Percentiles rank a stretch among this genome's conserved stretches.
phyloP scores from a whole-genome alignment of 2,888 invertebrate genomes.

The Chymomyza procnemis region DNA sequence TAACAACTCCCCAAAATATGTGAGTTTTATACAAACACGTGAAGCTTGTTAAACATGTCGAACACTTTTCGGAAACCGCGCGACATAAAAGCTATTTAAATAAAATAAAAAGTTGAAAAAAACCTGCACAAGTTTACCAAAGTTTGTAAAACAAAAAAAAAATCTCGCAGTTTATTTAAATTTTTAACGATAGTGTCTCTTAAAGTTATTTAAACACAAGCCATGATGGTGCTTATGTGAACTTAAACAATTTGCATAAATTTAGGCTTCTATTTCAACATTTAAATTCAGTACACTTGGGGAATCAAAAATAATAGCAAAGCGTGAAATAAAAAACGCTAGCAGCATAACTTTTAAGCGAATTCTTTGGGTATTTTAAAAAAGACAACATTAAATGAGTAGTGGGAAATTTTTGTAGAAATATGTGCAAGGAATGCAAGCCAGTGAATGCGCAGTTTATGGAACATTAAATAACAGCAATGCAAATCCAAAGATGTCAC shows the following conservation, averaged over 20 bases:
- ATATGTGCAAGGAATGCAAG: neutral
- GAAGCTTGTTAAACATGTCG: too few relatives aligned
- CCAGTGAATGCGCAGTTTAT: neutral
- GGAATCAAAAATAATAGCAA: neutral
- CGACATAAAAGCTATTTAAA: too few relatives aligned
- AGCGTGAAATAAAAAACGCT: neutral
- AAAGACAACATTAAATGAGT: neutral
- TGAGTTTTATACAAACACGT: too few relatives aligned
- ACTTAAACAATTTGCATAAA: neutral
- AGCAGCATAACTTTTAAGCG: conserved; percentile 33
- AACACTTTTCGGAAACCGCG: too few relatives aligned
- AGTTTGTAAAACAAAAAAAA: too few relatives aligned
- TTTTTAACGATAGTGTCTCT: too few relatives aligned
- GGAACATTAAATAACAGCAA: neutral
- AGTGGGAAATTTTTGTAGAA: neutral
- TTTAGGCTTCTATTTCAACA: neutral
- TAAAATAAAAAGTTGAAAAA: too few relatives aligned
- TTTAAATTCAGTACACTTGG: neutral
- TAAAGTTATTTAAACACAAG: too few relatives aligned
- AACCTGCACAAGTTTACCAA: too few relatives aligned
- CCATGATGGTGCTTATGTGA: too few relatives aligned
- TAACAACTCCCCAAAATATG: too few relatives aligned
- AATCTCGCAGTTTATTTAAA: too few relatives aligned
- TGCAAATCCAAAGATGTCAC: neutral
- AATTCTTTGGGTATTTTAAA: conserved; percentile 36